Conservation (phyloP, 2,888 invertebrate species). For the Tricholauxania praeusta region DNA sequence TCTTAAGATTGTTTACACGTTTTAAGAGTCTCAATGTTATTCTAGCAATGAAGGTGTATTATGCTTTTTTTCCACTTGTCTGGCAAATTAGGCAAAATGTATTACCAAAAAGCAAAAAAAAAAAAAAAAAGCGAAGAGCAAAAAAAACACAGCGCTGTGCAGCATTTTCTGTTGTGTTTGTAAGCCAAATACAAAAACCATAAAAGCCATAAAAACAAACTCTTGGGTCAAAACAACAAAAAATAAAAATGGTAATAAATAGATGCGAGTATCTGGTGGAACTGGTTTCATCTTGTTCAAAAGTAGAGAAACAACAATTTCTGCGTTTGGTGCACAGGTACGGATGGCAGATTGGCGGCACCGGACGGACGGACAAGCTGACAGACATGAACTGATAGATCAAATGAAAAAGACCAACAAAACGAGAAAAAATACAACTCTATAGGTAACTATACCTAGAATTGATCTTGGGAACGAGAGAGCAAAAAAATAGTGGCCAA, state of each 20-base stretch:
- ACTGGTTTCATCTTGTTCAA: constrained; percentile 31
- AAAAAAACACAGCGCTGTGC: neutral
- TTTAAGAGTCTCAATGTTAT: too few species aligned
- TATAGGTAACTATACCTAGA: neutral
- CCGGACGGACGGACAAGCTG: neutral
- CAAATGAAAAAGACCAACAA: neutral
- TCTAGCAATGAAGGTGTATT: too few species aligned
- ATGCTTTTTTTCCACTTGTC: too few species aligned
- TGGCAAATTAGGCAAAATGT: too few species aligned
- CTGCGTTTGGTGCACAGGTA: constrained; percentile 26
- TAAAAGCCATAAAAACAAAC: constrained; percentile 24
- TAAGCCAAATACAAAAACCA: constrained; percentile 9
- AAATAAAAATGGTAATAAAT: neutral
- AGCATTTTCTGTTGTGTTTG: neutral
- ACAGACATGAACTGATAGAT: constrained; percentile 12
- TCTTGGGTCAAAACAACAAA: constrained; percentile 26
- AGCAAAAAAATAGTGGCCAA: constrained; percentile 11
- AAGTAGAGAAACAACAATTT: constrained; percentile 27
- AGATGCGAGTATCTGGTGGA: constrained; percentile 20
- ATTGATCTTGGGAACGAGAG: neutral
- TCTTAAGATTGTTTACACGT: too few species aligned
- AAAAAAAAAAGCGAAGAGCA: neutral
- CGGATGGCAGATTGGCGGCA: neutral
- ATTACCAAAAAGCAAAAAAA: neutral
- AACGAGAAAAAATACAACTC: neutral